Base-by-base conservation (phyloP, 2,888 invertebrate species). In the Eugnorisma glareosa region DNA sequence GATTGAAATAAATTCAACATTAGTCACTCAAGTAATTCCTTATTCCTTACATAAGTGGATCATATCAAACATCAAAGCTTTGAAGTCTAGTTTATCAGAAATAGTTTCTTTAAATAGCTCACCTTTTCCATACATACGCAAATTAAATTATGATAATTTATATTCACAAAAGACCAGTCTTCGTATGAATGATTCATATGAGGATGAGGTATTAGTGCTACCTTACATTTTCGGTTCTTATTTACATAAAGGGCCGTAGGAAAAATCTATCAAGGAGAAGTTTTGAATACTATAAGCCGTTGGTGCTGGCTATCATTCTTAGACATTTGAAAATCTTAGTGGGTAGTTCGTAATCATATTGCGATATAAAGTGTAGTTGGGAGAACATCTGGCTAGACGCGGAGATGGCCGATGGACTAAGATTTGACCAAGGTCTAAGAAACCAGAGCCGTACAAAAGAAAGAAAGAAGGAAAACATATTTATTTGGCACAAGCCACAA, bases 81-180 rank as follows among this genome's bases (percentile, higher is more conserved):
- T 80, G 63, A 45, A 63, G 28, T 63, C 24, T 31, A 54, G 15
- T 57, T 57, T 57, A 64, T 48, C 24, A 75, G 61, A 57, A 67
- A 81, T 71, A 64, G 67, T 70, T 71, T 61, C 40, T 28, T 40
- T 54, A 54, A 57, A 70, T 40, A 45, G 31, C 67, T 21, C 18
- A 43, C 48, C 48, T 76, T 57, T 81, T 54, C 63, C 61, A 68
- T 57, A 71, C 61, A 40, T 40, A 70, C 24, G 45, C 31, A 81
- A 81, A 80, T 79, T 54, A 48, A 64, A 54, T 79, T 68, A 81
- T 81, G 35, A 40, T 81, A 75, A 81, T 81, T 68, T 40, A 40
- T 35, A 75, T 74, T 75, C 79, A 68, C 81, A 79, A 75, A 79
- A 64, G 48, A 64, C 64, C 28, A 75, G 48, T 2, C n/a, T 35